Percentiles rank a stretch among this genome's conserved stretches.
Conservation (phyloP, 2,797 vertebrate species). For the Dallia pectoralis region DNA sequence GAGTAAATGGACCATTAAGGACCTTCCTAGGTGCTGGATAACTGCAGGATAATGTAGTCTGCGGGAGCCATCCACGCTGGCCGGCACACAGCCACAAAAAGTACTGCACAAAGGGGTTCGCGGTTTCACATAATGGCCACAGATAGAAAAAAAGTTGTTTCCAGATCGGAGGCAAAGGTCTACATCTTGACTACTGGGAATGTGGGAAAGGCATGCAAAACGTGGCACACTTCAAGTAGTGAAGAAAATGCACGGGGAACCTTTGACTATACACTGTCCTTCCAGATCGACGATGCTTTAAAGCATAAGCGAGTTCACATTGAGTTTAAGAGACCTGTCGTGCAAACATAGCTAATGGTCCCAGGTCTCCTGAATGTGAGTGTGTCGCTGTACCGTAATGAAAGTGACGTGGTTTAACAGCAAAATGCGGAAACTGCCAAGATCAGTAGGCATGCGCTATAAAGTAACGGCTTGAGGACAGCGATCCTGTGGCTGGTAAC, state of each 20-base stretch:
- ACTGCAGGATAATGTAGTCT: not conserved
- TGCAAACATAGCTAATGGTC: not conserved
- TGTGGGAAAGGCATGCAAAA: not conserved
- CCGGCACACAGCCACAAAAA: not conserved
- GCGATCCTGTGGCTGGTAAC: not conserved
- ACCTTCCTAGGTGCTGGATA: not conserved
- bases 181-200: not conserved
- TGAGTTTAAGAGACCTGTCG: not conserved
- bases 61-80: not conserved
- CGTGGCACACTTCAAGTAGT: not conserved
- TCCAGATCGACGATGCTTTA: not conserved
- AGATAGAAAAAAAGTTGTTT: not conserved
- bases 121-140: not conserved
- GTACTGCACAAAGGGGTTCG: not conserved
- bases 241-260: too few relatives aligned
- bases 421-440: slow-evolving; percentile 29
- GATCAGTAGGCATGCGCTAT: not conserved
- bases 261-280: not conserved
- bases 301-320: not conserved
- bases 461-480: not conserved
- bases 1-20: not conserved
- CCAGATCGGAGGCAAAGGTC: not conserved
- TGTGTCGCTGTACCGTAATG: not conserved
- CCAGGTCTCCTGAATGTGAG: not conserved
- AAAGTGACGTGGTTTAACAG: slow-evolving; percentile 7